A percentile compares a stretch with the other conserved stretches of the same genome.
Conservation (phyloP, 2,888 invertebrate species). For the Aspidapion aeneum region DNA sequence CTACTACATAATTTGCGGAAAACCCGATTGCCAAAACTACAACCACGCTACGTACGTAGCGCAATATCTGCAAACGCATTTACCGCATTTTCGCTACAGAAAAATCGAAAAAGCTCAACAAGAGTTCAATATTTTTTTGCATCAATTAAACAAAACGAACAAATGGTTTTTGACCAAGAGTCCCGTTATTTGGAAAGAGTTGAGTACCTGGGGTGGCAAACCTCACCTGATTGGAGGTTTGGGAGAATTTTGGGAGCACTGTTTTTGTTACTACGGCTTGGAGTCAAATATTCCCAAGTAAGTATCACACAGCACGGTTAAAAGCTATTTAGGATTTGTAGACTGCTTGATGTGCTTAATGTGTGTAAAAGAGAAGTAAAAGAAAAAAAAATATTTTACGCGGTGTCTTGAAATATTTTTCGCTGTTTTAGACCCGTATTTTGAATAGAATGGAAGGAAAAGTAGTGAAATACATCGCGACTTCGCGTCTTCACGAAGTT, state of each 20-base stretch:
- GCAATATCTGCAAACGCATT: conserved; percentile 51
- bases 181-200: conserved; percentile 61
- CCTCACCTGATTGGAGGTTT: conserved; percentile 57
- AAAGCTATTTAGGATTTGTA: too few species aligned
- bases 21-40: conserved; percentile 52
- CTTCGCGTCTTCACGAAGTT: too few species aligned
- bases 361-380: too few species aligned
- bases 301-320: too few species aligned
- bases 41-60: conserved; percentile 55
- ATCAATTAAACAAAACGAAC: conserved; percentile 50
- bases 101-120: conserved; percentile 49
- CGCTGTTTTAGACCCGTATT: too few species aligned
- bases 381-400: too few species aligned
- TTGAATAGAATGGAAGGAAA: too few species aligned
- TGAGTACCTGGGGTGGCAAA: conserved; percentile 53
- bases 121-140: conserved; percentile 48
- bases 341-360: too few species aligned
- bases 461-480: too few species aligned
- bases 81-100: conserved; percentile 55
- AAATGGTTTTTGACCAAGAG: conserved; percentile 56
- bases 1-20: conserved; percentile 55
- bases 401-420: too few species aligned
- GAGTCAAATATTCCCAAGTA: conserved; percentile 38
- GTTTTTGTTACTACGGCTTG: conserved; percentile 56
- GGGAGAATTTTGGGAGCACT: conserved; percentile 59